Percentiles rank a stretch among this genome's conserved stretches.
phyloP scores from a whole-genome alignment of 2,888 invertebrate species.

The Tetropium fuscum region DNA sequence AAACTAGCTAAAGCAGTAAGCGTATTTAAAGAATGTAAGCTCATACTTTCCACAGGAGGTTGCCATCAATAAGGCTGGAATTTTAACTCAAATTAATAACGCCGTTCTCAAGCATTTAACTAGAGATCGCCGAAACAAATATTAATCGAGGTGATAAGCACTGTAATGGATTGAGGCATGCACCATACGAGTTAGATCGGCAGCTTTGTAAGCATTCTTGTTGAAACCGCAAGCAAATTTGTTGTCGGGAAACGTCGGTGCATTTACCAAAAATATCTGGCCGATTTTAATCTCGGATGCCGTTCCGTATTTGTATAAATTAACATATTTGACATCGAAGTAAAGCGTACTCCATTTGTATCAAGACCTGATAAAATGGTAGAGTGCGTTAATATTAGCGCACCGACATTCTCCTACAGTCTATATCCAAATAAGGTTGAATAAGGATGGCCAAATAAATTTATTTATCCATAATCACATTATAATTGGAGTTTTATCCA shows the following conservation, averaged over 20 bases:
- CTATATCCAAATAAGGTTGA: too few relatives aligned
- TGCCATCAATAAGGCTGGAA: slow-evolving; percentile 57
- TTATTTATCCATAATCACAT: too few relatives aligned
- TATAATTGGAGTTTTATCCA: too few relatives aligned
- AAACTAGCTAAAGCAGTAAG: slow-evolving; percentile 10
- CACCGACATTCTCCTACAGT: too few relatives aligned
- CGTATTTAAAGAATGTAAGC: slow-evolving; percentile 51
- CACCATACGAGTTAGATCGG: slow-evolving; percentile 52
- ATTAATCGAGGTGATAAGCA: slow-evolving; percentile 58
- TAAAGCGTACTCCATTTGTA: too few relatives aligned
- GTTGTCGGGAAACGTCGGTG: slow-evolving; percentile 16
- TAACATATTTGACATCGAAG: neutral
- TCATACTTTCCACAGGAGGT: slow-evolving; percentile 50
- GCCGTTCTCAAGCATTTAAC: slow-evolving; percentile 55
- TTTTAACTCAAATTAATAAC: slow-evolving; percentile 64
- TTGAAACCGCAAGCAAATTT: slow-evolving; percentile 48
- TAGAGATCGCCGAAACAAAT: slow-evolving; percentile 59
- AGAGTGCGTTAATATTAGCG: too few relatives aligned
- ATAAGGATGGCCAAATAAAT: too few relatives aligned
- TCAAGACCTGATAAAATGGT: too few relatives aligned
- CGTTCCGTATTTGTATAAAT: neutral
- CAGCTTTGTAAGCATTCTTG: slow-evolving; percentile 56
- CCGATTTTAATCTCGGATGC: slow-evolving; percentile 8
- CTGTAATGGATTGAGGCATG: slow-evolving; percentile 58
- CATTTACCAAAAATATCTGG: slow-evolving; percentile 10